These are phyloP conservation scores for Cebus imitator DNA, from an alignment of 2,113 vertebrate species.

Conservation along the genomic window DNA sequence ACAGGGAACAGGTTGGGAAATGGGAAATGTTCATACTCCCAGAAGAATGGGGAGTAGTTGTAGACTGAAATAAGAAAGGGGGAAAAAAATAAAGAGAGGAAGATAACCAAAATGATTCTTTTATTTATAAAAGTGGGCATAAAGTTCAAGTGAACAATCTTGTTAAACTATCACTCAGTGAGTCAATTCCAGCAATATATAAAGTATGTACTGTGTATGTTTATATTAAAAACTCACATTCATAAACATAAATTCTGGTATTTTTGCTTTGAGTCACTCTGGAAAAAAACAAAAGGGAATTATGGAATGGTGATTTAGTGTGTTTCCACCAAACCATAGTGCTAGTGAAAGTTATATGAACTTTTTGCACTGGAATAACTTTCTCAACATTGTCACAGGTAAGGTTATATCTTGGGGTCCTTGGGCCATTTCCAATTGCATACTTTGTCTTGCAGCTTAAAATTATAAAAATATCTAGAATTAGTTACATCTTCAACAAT, in stretches of 20 bases:
- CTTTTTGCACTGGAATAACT: too few relatives aligned
- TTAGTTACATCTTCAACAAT: neutral
- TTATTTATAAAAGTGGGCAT: neutral
- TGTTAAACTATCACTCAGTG: neutral
- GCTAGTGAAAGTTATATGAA: neutral
- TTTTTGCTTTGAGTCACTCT: neutral
- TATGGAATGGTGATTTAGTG: neutral
- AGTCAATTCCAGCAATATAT: neutral
- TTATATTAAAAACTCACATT: neutral
- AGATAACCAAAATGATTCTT: neutral
- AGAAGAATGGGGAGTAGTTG: fast-evolving
- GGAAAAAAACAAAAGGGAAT: neutral
- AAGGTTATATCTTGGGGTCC: too few relatives aligned
- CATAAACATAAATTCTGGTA: neutral
- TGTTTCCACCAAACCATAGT: neutral
- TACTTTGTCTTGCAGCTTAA: neutral
- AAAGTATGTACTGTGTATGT: neutral
- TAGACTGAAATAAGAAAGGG: neutral
- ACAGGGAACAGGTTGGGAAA: too few relatives aligned
- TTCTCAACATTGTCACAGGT: neutral
- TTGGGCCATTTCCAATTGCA: neutral
- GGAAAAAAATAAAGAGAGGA: too few relatives aligned
- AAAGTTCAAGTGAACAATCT: neutral
- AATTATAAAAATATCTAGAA: neutral
- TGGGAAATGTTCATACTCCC: fast-evolving